Conservation (phyloP, 2,888 invertebrate species). For the Harpalus rufipes region DNA sequence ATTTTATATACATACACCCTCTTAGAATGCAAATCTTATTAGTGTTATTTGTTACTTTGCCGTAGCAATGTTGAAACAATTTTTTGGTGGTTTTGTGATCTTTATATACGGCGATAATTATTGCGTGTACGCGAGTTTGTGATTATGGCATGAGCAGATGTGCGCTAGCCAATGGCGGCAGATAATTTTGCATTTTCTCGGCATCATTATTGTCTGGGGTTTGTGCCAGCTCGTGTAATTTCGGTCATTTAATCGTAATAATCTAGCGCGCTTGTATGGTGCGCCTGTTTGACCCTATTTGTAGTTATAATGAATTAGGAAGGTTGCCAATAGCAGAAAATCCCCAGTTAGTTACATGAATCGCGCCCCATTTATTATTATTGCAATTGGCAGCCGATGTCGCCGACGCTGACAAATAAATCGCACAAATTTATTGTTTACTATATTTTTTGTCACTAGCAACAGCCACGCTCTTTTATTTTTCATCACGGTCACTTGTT, state of each 20-base stretch:
- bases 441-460: slow-evolving; percentile 44
- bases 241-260: slow-evolving; percentile 61
- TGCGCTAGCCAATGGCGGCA: slow-evolving; percentile 12
- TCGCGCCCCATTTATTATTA: slow-evolving; percentile 69
- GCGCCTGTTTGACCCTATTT: slow-evolving; percentile 64
- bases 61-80: slow-evolving; percentile 35
- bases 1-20: slow-evolving; percentile 26
- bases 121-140: slow-evolving; percentile 20
- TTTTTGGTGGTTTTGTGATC: slow-evolving; percentile 9
- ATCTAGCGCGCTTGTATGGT: slow-evolving; percentile 49
- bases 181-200: slow-evolving; percentile 54
- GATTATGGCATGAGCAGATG: slow-evolving; percentile 47
- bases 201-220: slow-evolving; percentile 58
- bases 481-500: slow-evolving; percentile 44
- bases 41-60: slow-evolving; percentile 28
- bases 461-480: slow-evolving; percentile 31
- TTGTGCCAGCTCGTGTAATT: slow-evolving; percentile 66
- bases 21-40: slow-evolving; percentile 31
- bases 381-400: slow-evolving; percentile 70
- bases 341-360: slow-evolving; percentile 60
- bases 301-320: slow-evolving; percentile 70
- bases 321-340: slow-evolving; percentile 70
- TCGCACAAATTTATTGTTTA: slow-evolving; percentile 61
- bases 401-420: slow-evolving; percentile 57
- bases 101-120: slow-evolving; percentile 13